phyloP scores from a whole-genome alignment of 2,797 vertebrate species.

The Propithecus deckenii region DNA sequence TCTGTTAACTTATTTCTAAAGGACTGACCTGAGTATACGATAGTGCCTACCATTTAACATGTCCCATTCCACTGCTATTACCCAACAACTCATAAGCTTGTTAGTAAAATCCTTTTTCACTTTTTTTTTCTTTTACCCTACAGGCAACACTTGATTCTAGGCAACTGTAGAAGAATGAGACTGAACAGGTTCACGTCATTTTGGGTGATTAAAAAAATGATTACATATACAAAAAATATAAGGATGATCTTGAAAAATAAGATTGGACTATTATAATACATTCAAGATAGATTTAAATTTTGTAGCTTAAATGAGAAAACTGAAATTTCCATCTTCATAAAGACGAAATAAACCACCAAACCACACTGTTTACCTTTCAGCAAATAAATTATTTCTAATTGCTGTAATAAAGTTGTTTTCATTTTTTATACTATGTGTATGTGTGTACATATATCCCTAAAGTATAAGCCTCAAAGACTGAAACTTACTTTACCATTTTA shows the following conservation, averaged over 20 bases:
- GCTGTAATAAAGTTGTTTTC: conserved; percentile 6
- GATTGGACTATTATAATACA: not conserved
- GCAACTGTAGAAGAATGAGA: not conserved
- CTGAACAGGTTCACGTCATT: not conserved
- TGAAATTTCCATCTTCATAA: not conserved
- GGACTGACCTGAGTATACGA: not conserved
- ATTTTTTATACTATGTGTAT: not conserved
- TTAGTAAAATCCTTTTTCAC: not conserved
- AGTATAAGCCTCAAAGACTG: not conserved
- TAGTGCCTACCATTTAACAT: not conserved
- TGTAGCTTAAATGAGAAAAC: conserved; percentile 18
- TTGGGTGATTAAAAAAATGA: not conserved
- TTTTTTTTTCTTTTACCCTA: not conserved
- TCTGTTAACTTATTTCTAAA: not conserved
- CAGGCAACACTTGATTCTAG: not conserved
- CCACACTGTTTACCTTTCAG: not conserved
- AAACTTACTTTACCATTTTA: not conserved
- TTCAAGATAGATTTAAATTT: not conserved
- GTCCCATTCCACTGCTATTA: not conserved
- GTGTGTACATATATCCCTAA: not conserved
- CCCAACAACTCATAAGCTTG: not conserved
- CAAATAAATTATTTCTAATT: conserved; percentile 33
- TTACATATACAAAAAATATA: not conserved
- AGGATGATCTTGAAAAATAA: conserved; percentile 22
- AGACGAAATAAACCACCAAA: conserved; percentile 29